Conservation (phyloP, 2,113 vertebrate genomes). For the Tragelaphus strepsiceros region DNA sequence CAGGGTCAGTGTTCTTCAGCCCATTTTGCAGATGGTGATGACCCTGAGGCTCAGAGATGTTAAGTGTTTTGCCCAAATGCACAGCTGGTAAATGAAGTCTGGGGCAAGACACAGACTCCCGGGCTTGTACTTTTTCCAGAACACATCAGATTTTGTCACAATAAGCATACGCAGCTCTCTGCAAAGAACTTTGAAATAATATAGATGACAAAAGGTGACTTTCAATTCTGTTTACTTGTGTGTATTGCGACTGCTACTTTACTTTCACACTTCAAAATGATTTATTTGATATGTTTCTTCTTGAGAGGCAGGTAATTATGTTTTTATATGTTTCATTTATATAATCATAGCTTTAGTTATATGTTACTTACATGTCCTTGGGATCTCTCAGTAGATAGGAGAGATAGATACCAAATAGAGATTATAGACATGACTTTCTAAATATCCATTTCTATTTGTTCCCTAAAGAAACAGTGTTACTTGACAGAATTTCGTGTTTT, state of each 20-base stretch:
- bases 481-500: not conserved
- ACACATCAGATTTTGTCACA: not conserved
- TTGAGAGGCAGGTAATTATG: not conserved
- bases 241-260: not conserved
- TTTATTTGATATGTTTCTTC: not conserved
- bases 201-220: not conserved
- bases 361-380: not conserved
- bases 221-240: not conserved
- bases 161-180: not conserved
- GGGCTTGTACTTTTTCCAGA: not conserved
- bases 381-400: not conserved
- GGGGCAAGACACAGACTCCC: not conserved
- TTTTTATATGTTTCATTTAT: not conserved
- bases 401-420: not conserved
- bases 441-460: constrained; percentile 11
- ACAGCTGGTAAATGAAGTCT: not conserved
- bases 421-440: not conserved
- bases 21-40: not conserved
- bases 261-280: not conserved
- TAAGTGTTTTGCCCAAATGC: not conserved
- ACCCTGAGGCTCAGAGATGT: not conserved
- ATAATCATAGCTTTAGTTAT: not conserved
- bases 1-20: not conserved
- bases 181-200: not conserved
- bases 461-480: not conserved